phyloP scores from a whole-genome alignment of 2,888 invertebrate species.

The Cryptocephalus primarius region DNA sequence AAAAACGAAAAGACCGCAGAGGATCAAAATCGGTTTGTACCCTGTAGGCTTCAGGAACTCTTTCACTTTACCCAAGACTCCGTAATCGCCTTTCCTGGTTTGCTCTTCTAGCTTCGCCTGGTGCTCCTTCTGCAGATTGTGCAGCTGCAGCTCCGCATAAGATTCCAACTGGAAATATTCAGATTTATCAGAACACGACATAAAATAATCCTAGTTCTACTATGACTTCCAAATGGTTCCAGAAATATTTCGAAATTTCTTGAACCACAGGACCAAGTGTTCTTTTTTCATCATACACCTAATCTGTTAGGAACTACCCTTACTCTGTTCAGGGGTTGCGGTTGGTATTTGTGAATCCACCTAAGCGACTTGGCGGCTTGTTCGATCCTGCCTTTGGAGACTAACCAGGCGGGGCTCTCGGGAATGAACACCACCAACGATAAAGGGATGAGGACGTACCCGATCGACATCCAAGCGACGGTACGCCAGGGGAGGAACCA shows the following conservation, averaged over 20 bases:
- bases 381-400: slow-evolving; percentile 43
- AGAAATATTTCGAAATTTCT: too few species aligned
- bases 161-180: slow-evolving; percentile 31
- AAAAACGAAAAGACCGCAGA: slow-evolving; percentile 45
- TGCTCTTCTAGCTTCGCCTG: slow-evolving; percentile 37
- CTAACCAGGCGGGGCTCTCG: slow-evolving; percentile 50
- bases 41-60: slow-evolving; percentile 45
- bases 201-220: neutral
- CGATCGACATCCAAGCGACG: slow-evolving; percentile 44
- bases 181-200: neutral
- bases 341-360: slow-evolving; percentile 40
- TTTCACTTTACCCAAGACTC: slow-evolving; percentile 29
- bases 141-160: slow-evolving; percentile 42
- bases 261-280: too few species aligned
- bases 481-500: slow-evolving; percentile 44
- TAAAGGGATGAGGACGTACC: slow-evolving; percentile 42
- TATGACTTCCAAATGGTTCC: neutral
- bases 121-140: slow-evolving; percentile 42
- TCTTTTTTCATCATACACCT: too few species aligned
- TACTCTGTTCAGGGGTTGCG: slow-evolving; percentile 36
- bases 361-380: slow-evolving; percentile 43
- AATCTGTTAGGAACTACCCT: slow-evolving; percentile 1
- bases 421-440: slow-evolving; percentile 43
- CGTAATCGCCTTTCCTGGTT: slow-evolving; percentile 27
- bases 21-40: slow-evolving; percentile 45